A percentile compares a stretch with the other conserved stretches of the same genome.
phyloP scores from a whole-genome alignment of 2,113 vertebrate genomes.

The Pardalotus punctatus region DNA sequence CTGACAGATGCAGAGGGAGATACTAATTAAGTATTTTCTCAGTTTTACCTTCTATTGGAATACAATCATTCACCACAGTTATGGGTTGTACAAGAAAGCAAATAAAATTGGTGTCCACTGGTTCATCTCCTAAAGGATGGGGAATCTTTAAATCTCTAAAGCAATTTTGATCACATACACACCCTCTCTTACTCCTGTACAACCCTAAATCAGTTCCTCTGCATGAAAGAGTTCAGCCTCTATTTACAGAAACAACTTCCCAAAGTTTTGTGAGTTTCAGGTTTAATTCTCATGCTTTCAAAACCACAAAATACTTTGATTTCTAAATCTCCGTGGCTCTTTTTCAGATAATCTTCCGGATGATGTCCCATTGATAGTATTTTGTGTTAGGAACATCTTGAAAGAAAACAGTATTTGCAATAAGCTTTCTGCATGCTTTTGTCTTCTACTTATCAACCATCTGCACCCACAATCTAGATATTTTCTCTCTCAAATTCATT shows the following conservation, averaged over 20 bases:
- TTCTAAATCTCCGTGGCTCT: neutral
- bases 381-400: neutral
- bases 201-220: neutral
- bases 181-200: neutral
- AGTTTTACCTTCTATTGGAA: neutral
- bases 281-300: neutral
- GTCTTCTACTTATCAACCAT: neutral
- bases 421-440: neutral
- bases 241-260: neutral
- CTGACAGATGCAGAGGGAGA: neutral
- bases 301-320: neutral
- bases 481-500: neutral
- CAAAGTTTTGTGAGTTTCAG: neutral
- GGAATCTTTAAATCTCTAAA: neutral
- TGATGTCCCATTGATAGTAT: neutral
- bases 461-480: neutral
- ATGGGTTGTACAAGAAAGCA: neutral
- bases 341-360: neutral
- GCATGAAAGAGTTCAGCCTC: neutral
- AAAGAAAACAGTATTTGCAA: neutral
- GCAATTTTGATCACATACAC: neutral
- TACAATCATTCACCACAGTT: neutral
- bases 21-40: neutral
- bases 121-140: neutral
- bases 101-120: neutral